Evolutionary conservation across 2,113 vertebrate species (phyloP), one percentile per base, ranked within the genome.

Genomic region (Lanius ludovicianus): DNA sequence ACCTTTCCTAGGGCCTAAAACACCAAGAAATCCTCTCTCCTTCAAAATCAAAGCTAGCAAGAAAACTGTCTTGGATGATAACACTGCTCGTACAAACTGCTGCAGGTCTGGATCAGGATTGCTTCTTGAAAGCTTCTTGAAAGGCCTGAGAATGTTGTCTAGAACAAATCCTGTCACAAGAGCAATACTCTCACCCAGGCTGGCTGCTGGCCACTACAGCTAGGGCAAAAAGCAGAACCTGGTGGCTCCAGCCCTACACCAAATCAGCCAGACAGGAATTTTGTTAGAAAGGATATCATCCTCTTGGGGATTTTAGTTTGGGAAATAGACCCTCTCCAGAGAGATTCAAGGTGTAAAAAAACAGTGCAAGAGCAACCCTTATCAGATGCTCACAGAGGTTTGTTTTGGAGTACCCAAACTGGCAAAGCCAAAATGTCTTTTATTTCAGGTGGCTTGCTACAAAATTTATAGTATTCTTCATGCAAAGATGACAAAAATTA

Each of bases 261-360:
- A 59, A 79, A 89, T 77, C 71, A 82, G 44, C 67, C 50, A 5
- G 87, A 92, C 33, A 60, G 37, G 28, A 71, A 76, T 35, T 82
- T 71, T 50, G n/a, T 63, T 17, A 53, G 31, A 75, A 64, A 76
- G 33, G 59, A 67, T 14, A 77, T 68, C 13, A 77, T 65, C 14
- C 41, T 92, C 62, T 4, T 41, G 17, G 85, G 87, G 41, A 80
- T 92, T 64, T 82, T 96, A 57, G 37, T 90, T 74, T 64, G 76
- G 81, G 90, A 97, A 93, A 71, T 11, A 90, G 19, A 87, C 64
- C 10, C 24, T 93, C 52, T 63, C 93, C 22, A 91, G 78, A 90
- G 60, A 96, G 71, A 97, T 90, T 60, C 52, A 86, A n/a, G 37
- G 74, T 30, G 56, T 95, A 88, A 96, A 93, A 90, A 86, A 84